Conservation (phyloP, 2,888 invertebrate genomes). For the Stenichneumon culpator region DNA sequence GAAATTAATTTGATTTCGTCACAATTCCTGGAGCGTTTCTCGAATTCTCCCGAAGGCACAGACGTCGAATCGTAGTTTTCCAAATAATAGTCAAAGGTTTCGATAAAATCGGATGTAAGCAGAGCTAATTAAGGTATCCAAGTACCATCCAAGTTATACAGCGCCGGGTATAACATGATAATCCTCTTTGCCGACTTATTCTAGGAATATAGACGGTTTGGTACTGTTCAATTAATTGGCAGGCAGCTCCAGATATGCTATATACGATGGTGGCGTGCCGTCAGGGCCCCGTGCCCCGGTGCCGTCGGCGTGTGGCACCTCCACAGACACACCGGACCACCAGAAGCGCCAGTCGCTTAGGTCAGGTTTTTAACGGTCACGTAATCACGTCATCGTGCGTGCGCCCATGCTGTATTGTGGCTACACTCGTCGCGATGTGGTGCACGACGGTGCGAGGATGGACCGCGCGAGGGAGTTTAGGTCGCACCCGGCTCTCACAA, state of each 20-base stretch:
- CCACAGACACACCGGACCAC: conserved; percentile 57
- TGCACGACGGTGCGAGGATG: conserved; percentile 72
- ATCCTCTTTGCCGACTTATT: too few relatives aligned
- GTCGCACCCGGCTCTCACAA: conserved; percentile 23
- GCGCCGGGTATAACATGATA: too few relatives aligned
- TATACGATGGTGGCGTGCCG: conserved; percentile 76
- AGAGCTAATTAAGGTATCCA: too few relatives aligned
- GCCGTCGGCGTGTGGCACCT: conserved; percentile 69
- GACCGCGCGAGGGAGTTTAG: conserved; percentile 72
- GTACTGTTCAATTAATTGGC: conserved; percentile 54
- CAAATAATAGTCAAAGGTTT: background rate
- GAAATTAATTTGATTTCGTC: too few relatives aligned
- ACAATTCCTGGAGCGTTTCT: too few relatives aligned
- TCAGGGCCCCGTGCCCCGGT: conserved; percentile 71
- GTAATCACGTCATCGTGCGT: conserved; percentile 83
- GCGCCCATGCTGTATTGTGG: conserved; percentile 68
- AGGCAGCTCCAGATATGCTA: conserved; percentile 25
- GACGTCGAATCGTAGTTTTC: too few relatives aligned
- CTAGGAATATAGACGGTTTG: background rate
- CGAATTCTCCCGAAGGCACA: too few relatives aligned
- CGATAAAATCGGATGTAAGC: too few relatives aligned
- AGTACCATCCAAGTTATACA: too few relatives aligned
- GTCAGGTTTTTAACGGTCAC: conserved; percentile 83
- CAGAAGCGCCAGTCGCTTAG: conserved; percentile 77
- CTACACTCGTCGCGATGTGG: conserved; percentile 50